Base-by-base conservation (phyloP, 2,797 vertebrate species). In the Pteropus rufus region DNA sequence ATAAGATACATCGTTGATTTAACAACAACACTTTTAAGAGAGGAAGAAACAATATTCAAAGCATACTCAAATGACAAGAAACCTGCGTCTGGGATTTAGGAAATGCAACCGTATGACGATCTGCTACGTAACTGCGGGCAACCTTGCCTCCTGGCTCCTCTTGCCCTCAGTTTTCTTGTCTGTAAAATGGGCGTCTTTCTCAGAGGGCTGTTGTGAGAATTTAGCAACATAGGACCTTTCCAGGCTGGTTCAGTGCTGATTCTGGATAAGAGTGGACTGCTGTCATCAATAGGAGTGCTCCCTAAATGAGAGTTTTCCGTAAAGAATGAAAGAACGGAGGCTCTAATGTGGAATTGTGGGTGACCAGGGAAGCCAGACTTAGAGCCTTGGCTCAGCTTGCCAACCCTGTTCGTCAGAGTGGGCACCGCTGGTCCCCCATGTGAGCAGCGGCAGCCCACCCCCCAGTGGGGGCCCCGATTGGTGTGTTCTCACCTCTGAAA, bases 81-180 rank as follows among this genome's bases (percentile, higher is more conserved):
- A 41, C 15, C 0, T 5, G 10, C 21, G 1, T 36, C 46, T 7
- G 21, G 44, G 76, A 16, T 0, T 8, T n/a, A 54, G 69, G 26
- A 3, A 7, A 1, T 46, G 23, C 1, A 0, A 23, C 46, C 7
- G 0, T 23, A 7, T 19, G 29, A 15, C 75, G 4, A 0, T 39
- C 76, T 52, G 7, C 64, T 80, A 7, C 56, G 39, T 36, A 24
- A 23, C 67, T 15, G 1, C 1, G 7, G 41, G 62, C 3, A 0
- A 36, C 3, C 0, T 11, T 36, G 36, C 36, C 36, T 26, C 56
- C 41, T 26, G 41, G 29, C 64, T 46, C 29, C 26, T 24, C 5
- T 3, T 5, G 26, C 44, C 64, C 70, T 93, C 4, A 0, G 84
- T 39, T 65, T 75, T 39, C 58, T 80, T 36, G 11, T 65, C 95